Base-by-base conservation (phyloP, 2,797 vertebrate genomes). In the Sebastes taczanowskii region DNA sequence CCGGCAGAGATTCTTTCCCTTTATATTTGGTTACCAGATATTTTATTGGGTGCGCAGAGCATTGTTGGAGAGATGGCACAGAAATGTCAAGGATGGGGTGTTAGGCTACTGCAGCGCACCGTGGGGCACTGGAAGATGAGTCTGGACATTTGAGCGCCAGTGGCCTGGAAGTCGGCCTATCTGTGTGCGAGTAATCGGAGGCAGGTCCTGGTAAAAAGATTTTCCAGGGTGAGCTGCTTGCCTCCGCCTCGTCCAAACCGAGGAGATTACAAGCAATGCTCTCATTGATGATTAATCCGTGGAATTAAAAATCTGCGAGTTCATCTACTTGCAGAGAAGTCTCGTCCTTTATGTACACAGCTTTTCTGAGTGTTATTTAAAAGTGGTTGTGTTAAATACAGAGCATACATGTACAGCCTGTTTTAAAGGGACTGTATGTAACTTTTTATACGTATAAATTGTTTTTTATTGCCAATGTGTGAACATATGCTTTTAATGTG, bases 271-370 rank as follows among this genome's bases (percentile, higher is more conserved):
- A 80, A 74, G 78, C 74, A 74, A 70, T 74, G 79, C 82, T 75
- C 84, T 82, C 91, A 88, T 92, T 91, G 93, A 93, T 90, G 93
- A 94, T 94, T 95, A 78, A 94, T 89, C 91, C 71, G 16, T 0
- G 6, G 83, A 80, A 86, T 90, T 84, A 86, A 83, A 86, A 84
- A 85, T 82, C 73, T 75, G 71, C 11, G 53, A 75, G 66, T 89
- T 90, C 76, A 84, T 85, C 65, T 85, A 35, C 67, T 80, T 2
- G 34, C 73, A 77, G 70, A 80, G 76, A 34, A 8, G 25, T 35
- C 23, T 69, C 6, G 7, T 71, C 52, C 38, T 59, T 6, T 11
- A 1, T 5, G 59, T 66, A 8, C 42, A 64, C 62, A 77, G 60
- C 63, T 74, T 38, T 23, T 77, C 27, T 30, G 62, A 73, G 72